These are phyloP conservation scores for Salpingus planirostris DNA, from an alignment of 2,888 invertebrate species.

Conservation along the genomic window DNA sequence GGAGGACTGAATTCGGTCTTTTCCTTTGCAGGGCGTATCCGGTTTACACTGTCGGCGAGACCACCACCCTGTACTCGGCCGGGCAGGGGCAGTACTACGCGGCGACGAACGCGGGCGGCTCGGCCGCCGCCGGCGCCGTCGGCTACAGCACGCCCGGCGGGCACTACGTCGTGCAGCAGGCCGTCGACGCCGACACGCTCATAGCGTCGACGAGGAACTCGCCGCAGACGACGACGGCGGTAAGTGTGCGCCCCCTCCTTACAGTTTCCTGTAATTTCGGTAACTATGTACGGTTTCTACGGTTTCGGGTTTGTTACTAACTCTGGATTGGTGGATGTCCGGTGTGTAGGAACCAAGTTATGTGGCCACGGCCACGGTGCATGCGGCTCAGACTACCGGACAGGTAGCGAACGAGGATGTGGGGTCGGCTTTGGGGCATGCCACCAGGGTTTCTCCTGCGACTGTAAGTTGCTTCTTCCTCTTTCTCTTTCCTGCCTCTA, in stretches of 20 bases:
- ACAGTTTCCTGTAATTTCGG: constrained; percentile 2
- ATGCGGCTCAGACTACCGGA: constrained; percentile 38
- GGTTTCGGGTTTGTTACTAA: not conserved
- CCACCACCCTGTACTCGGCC: constrained; percentile 48
- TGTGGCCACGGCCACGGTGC: constrained; percentile 48
- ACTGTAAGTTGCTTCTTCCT: constrained; percentile 88
- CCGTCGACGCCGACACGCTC: constrained; percentile 54
- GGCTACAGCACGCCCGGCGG: constrained; percentile 41
- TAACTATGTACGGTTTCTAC: too few relatives aligned
- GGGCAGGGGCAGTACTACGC: constrained; percentile 64
- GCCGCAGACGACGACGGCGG: constrained; percentile 59
- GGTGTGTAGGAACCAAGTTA: constrained; percentile 41
- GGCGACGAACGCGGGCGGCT: constrained; percentile 54
- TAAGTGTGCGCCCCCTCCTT: constrained; percentile 45
- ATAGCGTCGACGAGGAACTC: constrained; percentile 55
- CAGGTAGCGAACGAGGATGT: constrained; percentile 41
- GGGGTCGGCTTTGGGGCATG: constrained; percentile 58
- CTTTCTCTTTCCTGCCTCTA: too few relatives aligned
- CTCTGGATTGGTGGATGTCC: too few relatives aligned
- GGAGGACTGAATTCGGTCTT: not conserved
- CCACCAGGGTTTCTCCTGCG: constrained; percentile 79
- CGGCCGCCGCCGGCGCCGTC: constrained; percentile 45
- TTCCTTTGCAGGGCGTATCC: constrained; percentile 60
- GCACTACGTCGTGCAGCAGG: constrained; percentile 61
- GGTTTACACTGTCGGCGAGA: constrained; percentile 66